Percentiles rank a stretch among this genome's conserved stretches.
phyloP scores from a whole-genome alignment of 2,888 invertebrate species.

The Acheta domesticus region DNA sequence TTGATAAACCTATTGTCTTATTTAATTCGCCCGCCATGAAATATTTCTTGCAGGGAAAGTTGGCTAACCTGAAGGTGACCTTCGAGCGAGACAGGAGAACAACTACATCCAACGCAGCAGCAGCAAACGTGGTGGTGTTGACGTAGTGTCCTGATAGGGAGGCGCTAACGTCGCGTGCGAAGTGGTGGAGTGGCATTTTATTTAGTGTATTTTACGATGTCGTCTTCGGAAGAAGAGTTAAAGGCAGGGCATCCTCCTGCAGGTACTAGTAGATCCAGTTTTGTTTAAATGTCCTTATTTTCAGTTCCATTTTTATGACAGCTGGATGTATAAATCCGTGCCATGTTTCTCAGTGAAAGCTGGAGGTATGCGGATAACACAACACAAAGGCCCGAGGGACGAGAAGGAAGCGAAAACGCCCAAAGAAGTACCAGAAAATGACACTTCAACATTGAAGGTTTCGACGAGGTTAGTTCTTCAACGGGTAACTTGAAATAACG shows the following conservation, averaged over 20 bases:
- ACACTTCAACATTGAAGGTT: conserved; percentile 69
- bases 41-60: too few species aligned
- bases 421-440: conserved; percentile 56
- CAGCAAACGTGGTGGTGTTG: too few species aligned
- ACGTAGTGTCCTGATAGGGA: too few species aligned
- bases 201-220: conserved; percentile 39
- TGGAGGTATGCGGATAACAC: conserved; percentile 88
- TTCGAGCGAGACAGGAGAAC: too few species aligned
- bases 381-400: conserved; percentile 69
- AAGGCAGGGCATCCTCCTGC: conserved; percentile 89
- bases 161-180: too few species aligned
- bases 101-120: too few species aligned
- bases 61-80: too few species aligned
- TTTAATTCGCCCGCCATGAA: too few species aligned
- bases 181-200: too few species aligned
- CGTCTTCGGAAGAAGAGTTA: conserved; percentile 66
- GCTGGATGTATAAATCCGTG: background rate
- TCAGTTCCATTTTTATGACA: background rate
- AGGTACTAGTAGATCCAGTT: conserved; percentile 56
- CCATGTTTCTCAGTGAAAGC: conserved; percentile 67
- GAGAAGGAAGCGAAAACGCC: conserved; percentile 46
- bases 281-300: conserved; percentile 32
- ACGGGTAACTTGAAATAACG: background rate
- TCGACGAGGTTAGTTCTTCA: conserved; percentile 54
- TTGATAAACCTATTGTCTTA: too few species aligned